Evolutionary conservation across 2,113 vertebrate genomes (phyloP).

Genomic region (Pomatostomus ruficeps): DNA sequence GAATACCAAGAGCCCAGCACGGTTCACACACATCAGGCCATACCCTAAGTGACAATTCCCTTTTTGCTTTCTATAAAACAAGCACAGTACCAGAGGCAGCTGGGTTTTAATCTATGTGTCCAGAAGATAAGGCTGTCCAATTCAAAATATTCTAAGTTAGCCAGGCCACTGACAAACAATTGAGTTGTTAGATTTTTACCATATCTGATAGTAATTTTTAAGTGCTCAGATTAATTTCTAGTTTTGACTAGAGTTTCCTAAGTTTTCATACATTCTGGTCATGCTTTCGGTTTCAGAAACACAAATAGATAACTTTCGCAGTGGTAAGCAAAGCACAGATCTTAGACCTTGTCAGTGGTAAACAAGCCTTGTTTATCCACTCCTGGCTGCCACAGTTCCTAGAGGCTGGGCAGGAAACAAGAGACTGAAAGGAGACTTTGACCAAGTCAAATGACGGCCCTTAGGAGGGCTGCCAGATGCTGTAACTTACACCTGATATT

Average conservation of each 20-base stretch:
- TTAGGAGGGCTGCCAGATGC: neutral
- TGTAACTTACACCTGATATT: neutral
- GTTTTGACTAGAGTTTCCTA: neutral
- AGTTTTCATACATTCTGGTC: neutral
- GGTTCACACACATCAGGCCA: neutral
- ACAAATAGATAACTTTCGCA: neutral
- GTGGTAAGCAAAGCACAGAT: neutral
- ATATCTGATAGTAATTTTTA: neutral
- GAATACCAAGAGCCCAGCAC: neutral
- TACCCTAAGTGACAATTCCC: neutral
- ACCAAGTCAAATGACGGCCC: neutral
- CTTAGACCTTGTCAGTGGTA: neutral
- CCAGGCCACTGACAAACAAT: neutral
- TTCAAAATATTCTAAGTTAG: neutral
- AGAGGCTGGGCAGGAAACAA: neutral
- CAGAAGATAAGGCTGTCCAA: neutral
- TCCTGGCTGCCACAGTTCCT: neutral
- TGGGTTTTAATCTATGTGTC: neutral
- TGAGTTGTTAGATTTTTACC: neutral
- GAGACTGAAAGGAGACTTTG: neutral
- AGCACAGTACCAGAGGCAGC: neutral
- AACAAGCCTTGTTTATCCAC: conserved; percentile 1
- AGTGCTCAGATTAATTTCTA: neutral
- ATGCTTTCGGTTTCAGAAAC: conserved; percentile 15
- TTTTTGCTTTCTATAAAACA: neutral